phyloP scores from a whole-genome alignment of 2,888 invertebrate genomes.

The Monopis laevigella region DNA sequence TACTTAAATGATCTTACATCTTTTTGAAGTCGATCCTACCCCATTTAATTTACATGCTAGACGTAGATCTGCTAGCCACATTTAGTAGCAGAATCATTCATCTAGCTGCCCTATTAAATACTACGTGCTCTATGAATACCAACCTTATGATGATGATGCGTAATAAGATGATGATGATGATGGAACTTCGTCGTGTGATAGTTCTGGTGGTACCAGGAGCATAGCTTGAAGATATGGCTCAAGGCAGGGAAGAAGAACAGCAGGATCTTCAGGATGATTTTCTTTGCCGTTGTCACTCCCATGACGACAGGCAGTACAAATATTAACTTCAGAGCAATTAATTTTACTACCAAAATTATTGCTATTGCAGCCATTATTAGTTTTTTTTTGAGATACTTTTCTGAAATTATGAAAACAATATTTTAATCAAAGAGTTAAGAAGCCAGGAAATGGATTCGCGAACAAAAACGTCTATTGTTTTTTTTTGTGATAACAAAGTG shows the following conservation, averaged over 20 bases:
- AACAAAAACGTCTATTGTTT: too few species aligned
- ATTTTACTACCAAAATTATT: slow-evolving; percentile 78
- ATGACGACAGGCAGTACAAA: slow-evolving; percentile 82
- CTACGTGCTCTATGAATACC: too few species aligned
- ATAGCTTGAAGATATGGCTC: slow-evolving; percentile 84
- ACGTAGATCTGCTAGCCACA: too few species aligned
- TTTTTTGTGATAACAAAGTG: too few species aligned
- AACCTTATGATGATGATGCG: slow-evolving; percentile 78
- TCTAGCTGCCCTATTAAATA: too few species aligned
- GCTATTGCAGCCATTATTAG: slow-evolving; percentile 79
- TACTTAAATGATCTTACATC: too few species aligned
- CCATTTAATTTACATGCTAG: too few species aligned
- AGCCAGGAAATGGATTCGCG: too few species aligned
- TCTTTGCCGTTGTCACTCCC: slow-evolving; percentile 85
- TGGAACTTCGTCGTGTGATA: slow-evolving; percentile 80
- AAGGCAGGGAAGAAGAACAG: slow-evolving; percentile 85
- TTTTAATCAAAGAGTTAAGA: too few species aligned
- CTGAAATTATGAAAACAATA: too few species aligned
- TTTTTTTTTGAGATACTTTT: slow-evolving; percentile 80
- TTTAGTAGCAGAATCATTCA: too few species aligned
- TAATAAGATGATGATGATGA: slow-evolving; percentile 83
- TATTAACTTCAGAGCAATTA: slow-evolving; percentile 81
- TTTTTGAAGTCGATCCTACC: too few species aligned
- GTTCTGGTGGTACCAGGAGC: slow-evolving; percentile 81
- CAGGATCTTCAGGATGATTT: slow-evolving; percentile 80